phyloP scores from a whole-genome alignment of 2,797 vertebrate genomes.

The Lepidocolaptes lacrymiger region DNA sequence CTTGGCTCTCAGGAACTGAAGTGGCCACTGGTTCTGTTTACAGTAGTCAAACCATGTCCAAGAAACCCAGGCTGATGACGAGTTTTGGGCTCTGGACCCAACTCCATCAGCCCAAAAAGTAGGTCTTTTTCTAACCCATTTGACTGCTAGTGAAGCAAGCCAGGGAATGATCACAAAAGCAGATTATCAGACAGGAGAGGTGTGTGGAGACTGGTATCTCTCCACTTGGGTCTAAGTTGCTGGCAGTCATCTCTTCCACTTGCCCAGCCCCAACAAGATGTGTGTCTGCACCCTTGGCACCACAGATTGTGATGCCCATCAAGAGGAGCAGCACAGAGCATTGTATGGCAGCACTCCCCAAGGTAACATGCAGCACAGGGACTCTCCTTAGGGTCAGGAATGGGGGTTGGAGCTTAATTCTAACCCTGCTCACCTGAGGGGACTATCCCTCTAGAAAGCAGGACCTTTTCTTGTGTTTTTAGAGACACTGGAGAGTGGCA shows the following conservation, averaged over 20 bases:
- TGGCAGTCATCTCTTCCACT: neutral
- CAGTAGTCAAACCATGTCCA: neutral
- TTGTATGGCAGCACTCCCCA: neutral
- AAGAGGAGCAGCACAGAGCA: neutral
- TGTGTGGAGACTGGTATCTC: fast-evolving
- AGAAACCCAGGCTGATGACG: neutral
- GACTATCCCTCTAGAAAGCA: neutral
- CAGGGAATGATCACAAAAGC: neutral
- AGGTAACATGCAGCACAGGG: neutral
- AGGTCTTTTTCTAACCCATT: neutral
- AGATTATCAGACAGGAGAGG: neutral
- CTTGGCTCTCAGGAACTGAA: neutral
- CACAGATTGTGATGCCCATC: fast-evolving
- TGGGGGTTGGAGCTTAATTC: neutral
- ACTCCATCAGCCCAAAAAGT: neutral
- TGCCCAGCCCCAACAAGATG: neutral
- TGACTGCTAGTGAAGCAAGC: neutral
- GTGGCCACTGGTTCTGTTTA: neutral
- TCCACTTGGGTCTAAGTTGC: neutral
- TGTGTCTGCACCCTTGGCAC: neutral
- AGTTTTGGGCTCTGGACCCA: neutral
- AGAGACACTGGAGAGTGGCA: neutral
- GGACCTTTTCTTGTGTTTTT: neutral
- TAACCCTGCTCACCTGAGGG: neutral
- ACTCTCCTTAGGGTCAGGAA: neutral